Conservation (phyloP, 2,888 invertebrate genomes). For the Melanophora roralis region DNA sequence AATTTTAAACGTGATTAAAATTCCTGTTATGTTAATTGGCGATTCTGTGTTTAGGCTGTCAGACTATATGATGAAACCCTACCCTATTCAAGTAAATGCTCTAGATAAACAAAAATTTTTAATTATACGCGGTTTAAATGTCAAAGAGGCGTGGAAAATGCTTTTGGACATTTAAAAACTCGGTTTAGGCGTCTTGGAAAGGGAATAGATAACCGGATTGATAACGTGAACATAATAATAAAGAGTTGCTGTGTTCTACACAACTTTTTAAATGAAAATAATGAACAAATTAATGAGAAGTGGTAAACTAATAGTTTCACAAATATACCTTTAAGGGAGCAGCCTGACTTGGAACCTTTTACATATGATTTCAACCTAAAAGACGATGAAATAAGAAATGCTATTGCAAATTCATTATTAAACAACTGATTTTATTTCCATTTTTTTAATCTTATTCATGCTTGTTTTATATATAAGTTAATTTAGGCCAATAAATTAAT, state of each 20-base stretch:
- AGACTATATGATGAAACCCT: conserved; percentile 23
- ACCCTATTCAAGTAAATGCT: neutral
- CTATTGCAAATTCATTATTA: neutral
- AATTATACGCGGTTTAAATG: conserved; percentile 13
- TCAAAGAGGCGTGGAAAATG: neutral
- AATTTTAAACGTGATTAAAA: neutral
- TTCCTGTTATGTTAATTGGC: conserved; percentile 11
- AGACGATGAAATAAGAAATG: neutral
- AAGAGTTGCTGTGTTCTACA: conserved; percentile 17
- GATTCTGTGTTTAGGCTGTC: conserved; percentile 27
- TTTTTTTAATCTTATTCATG: no score
- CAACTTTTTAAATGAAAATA: conserved; percentile 10
- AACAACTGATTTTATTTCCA: no score
- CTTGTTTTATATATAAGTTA: no score
- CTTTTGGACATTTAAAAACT: conserved; percentile 6
- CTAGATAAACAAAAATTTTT: neutral
- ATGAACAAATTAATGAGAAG: neutral
- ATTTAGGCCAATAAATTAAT: neutral
- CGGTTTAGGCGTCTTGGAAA: conserved; percentile 3
- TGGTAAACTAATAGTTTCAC: neutral
- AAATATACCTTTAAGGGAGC: neutral
- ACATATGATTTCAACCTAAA: neutral
- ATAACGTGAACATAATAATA: neutral
- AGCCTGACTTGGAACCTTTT: neutral
- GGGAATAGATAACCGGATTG: neutral